Evolutionary conservation across 37 sponge, comb jelly and placozoan genomes (phyloP), one percentile per base, ranked within the genome.

Genomic region (Diacarnus erythraeanus): DNA sequence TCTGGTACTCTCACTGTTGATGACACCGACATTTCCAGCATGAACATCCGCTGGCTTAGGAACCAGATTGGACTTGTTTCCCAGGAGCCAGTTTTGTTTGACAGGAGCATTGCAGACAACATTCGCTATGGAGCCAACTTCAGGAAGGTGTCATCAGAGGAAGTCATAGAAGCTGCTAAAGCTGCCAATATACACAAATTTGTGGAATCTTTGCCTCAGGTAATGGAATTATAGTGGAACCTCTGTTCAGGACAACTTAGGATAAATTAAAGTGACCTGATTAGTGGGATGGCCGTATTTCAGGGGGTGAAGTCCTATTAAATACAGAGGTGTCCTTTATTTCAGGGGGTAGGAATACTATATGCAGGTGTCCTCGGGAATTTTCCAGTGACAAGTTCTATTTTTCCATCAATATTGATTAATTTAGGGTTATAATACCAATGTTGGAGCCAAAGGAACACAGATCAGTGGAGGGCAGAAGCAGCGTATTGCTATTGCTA

Each of bases 141-240:
- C 77, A 74, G 97, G 38, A 85, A 86, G 35, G 92, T 97, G 38
- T 72, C 87, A 15, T 81, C 81, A 57, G 94, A 91, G 21, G 97
- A 97, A 61, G 85, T 97, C 23, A 72, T 86, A 29, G 78, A 69
- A 60, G 95, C 95, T 43, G 95, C 97, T 71, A 97, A 77, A 30
- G 78, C 88, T 47, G 97, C 97, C 68, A 97, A 97, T 77, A 97
- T 97, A 35, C 96, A 97, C 83, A 89, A 64, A 75, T 94, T 94
- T 39, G 86, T 97, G 26, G 66, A 77, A 37, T 72, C 92, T 51
- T 90, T 94, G 30, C 97, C 97, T 34, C 68, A 90, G 84, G 97
- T 95, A 78, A 80, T 34, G 20, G 6, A 33, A 43, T 47, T 47
- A 47, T 47, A 12, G 12, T 15, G 6, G 51, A 47, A 47, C 6